Base-by-base conservation (phyloP, 2,113 vertebrate species). In the Anolis carolinensis region DNA sequence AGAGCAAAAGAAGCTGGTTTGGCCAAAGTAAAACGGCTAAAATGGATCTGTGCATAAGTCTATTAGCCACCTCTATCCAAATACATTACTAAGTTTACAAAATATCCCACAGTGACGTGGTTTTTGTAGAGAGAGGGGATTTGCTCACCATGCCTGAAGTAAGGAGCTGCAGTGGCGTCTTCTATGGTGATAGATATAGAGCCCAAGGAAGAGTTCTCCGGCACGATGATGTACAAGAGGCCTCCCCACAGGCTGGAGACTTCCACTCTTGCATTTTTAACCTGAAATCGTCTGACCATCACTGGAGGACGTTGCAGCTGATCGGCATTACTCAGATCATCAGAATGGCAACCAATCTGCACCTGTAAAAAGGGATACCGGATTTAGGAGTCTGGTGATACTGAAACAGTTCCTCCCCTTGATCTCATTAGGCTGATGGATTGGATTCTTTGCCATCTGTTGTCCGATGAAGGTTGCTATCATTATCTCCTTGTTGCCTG, bases 341-440 rank as follows among this genome's bases (percentile, higher is more conserved):
- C 96, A 2, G 96, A 94, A 55, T 97, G 97, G 91, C 96, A 97
- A 76, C 96, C 93, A 1, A 97, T 92, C 87, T 97, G 96, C 62
- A 97, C 87, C 97, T 97, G 91, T 3, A 14, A 34, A 55, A 77
- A 52, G 10, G 20, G 9, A 36, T 25, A 4, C 18, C 36, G 55
- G 55, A 25, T 23, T 79, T 32, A 79, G 20, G 16, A 68, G 44
- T 1, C 0, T 30, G 25, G 16, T 65, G 23, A 21, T 16, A 62
- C 7, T 7, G 20, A 62, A 16, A 62, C 20, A 65, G 25, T 65
- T 27, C 63, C 4, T 25, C 63, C 39, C 3, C 39, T 5, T 44
- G 39, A 25, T 25, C 63, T 23, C 25, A 5, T 65, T 27, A 59
- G 55, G 18, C 55, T 18, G 18, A 59, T 10, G 3, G 10, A 59